Percentiles rank a stretch among this genome's conserved stretches.
Evolutionary conservation across 2,888 invertebrate genomes (phyloP).

Genomic region (Cyclophora albipunctata): DNA sequence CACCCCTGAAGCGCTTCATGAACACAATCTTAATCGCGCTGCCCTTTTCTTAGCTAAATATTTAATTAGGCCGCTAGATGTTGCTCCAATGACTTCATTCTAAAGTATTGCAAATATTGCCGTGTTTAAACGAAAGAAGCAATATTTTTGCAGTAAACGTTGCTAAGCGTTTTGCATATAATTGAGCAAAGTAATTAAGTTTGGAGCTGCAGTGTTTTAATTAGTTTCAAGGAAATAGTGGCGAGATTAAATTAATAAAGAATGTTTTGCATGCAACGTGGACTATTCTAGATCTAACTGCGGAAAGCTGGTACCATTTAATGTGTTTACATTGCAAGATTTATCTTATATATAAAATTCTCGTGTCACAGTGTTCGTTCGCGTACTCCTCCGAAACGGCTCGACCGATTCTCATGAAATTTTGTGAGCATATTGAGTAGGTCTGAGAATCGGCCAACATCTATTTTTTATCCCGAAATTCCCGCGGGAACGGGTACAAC

Average conservation of each 20-base stretch:
- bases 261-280: neutral
- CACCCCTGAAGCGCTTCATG: constrained; percentile 21
- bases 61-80: constrained; percentile 54
- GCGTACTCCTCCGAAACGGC: too few relatives aligned
- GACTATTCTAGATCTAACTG: too few relatives aligned
- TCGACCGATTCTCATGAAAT: too few relatives aligned
- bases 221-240: constrained; percentile 11
- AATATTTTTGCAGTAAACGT: constrained; percentile 11
- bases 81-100: constrained; percentile 51
- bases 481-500: too few relatives aligned
- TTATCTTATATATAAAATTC: too few relatives aligned
- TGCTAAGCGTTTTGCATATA: constrained; percentile 13
- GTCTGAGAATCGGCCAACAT: too few relatives aligned
- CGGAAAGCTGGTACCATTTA: too few relatives aligned
- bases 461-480: too few relatives aligned
- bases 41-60: constrained; percentile 54
- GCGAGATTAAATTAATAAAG: neutral
- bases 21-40: constrained; percentile 51
- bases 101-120: constrained; percentile 34
- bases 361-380: too few relatives aligned
- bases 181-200: constrained; percentile 14
- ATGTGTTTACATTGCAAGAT: too few relatives aligned
- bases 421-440: too few relatives aligned
- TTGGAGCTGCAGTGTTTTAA: constrained; percentile 10
- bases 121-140: constrained; percentile 7